Conservation (phyloP, 2,113 vertebrate genomes). For the Trematomus loennbergii region DNA sequence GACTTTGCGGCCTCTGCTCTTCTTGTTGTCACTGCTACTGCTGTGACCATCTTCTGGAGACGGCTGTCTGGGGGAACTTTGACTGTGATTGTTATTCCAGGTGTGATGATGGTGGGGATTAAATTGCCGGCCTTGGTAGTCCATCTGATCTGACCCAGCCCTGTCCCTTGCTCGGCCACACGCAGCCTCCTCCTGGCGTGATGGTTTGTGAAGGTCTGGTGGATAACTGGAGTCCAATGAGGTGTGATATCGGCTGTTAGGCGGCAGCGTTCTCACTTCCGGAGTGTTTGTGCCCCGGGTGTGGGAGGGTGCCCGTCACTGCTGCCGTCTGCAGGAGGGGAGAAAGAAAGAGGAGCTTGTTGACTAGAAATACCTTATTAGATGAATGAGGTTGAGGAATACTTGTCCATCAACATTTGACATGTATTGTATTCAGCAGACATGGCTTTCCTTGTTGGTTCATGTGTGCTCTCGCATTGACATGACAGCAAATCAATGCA, state of each 20-base stretch:
- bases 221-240: slow-evolving; percentile 95
- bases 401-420: slow-evolving; percentile 1
- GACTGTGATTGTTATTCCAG: slow-evolving; percentile 89
- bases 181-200: slow-evolving; percentile 89
- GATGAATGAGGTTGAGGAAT: not conserved
- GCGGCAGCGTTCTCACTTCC: slow-evolving; percentile 92
- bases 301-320: slow-evolving; percentile 95
- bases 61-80: slow-evolving; percentile 85
- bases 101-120: slow-evolving; percentile 89
- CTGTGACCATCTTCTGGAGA: slow-evolving; percentile 82
- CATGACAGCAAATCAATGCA: slow-evolving; percentile 58
- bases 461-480: slow-evolving; percentile 52
- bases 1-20: slow-evolving; percentile 79
- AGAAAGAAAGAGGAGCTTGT: slow-evolving; percentile 16
- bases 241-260: slow-evolving; percentile 89
- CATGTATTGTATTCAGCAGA: slow-evolving; percentile 32
- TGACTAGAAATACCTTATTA: slow-evolving; percentile 1
- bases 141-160: slow-evolving; percentile 85
- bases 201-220: slow-evolving; percentile 96
- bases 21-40: slow-evolving; percentile 76
- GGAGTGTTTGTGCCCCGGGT: slow-evolving; percentile 94
- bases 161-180: slow-evolving; percentile 86
- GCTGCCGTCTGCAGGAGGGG: slow-evolving; percentile 91
- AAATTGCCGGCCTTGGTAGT: slow-evolving; percentile 87
- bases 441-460: slow-evolving; percentile 32